These are phyloP conservation scores for Ganaspis sp. DNA, from an alignment of 1,140 invertebrate genomes.

Conservation along the genomic window DNA sequence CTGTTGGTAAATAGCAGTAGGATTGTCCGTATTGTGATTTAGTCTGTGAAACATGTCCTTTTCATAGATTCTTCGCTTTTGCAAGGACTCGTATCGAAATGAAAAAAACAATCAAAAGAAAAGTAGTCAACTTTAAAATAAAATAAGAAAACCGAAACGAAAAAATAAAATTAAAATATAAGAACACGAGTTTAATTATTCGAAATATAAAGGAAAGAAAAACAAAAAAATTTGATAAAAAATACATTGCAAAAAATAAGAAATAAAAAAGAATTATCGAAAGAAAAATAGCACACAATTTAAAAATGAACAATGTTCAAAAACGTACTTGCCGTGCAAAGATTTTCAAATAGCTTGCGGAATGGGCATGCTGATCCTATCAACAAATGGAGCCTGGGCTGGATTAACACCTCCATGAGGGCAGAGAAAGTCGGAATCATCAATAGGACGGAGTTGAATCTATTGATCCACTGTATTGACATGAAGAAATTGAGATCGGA, in stretches of 20 bases:
- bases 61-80: slow-evolving; percentile 84
- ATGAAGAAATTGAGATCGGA: slow-evolving; percentile 89
- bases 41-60: slow-evolving; percentile 85
- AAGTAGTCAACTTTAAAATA: too few relatives aligned
- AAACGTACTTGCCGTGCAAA: slow-evolving; percentile 82
- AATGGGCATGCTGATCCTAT: slow-evolving; percentile 83
- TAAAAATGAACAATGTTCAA: background rate
- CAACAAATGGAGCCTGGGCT: slow-evolving; percentile 81
- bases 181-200: too few relatives aligned
- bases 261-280: too few relatives aligned
- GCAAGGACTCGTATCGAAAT: slow-evolving; percentile 83
- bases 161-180: too few relatives aligned
- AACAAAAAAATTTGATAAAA: too few relatives aligned
- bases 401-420: slow-evolving; percentile 92
- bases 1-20: slow-evolving; percentile 86
- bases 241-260: too few relatives aligned
- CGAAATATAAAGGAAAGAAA: too few relatives aligned
- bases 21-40: slow-evolving; percentile 78
- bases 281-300: too few relatives aligned
- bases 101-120: slow-evolving; percentile 86
- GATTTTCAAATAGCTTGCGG: slow-evolving; percentile 90
- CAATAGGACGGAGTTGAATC: slow-evolving; percentile 96
- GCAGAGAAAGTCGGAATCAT: slow-evolving; percentile 96
- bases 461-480: slow-evolving; percentile 94
- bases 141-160: too few relatives aligned